These are phyloP conservation scores for Lasiommata megera DNA, from an alignment of 2,888 invertebrate species.

Conservation along the genomic window DNA sequence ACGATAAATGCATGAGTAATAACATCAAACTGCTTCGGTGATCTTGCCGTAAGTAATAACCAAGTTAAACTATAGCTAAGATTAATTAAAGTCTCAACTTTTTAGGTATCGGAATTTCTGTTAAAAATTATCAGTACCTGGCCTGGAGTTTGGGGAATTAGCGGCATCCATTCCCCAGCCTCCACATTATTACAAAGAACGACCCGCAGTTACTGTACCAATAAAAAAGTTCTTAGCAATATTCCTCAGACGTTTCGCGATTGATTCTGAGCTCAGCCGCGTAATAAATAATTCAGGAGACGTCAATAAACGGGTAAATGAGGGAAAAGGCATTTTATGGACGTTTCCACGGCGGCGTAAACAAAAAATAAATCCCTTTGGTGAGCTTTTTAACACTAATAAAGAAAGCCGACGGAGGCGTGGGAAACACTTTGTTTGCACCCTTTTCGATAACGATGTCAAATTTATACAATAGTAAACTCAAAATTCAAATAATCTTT, in stretches of 20 bases:
- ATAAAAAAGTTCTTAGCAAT: slow-evolving; percentile 6
- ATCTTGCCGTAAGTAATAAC: no score
- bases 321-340: slow-evolving; percentile 15
- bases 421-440: neutral
- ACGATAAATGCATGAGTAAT: no score
- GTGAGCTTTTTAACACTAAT: neutral
- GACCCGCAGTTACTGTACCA: neutral
- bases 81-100: no score
- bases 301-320: slow-evolving; percentile 20
- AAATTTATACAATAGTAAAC: neutral
- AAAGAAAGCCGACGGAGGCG: neutral
- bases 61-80: no score
- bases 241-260: slow-evolving; percentile 6
- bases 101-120: no score
- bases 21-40: no score
- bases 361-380: slow-evolving; percentile 14
- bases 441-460: neutral
- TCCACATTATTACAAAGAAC: neutral
- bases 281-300: slow-evolving; percentile 20
- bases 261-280: slow-evolving; percentile 15
- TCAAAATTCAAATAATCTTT: no score
- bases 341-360: slow-evolving; percentile 10
- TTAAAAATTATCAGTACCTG: no score
- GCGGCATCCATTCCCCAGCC: no score
- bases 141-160: no score